phyloP scores from a whole-genome alignment of 2,113 vertebrate genomes.

The Brevimyrus niger region DNA sequence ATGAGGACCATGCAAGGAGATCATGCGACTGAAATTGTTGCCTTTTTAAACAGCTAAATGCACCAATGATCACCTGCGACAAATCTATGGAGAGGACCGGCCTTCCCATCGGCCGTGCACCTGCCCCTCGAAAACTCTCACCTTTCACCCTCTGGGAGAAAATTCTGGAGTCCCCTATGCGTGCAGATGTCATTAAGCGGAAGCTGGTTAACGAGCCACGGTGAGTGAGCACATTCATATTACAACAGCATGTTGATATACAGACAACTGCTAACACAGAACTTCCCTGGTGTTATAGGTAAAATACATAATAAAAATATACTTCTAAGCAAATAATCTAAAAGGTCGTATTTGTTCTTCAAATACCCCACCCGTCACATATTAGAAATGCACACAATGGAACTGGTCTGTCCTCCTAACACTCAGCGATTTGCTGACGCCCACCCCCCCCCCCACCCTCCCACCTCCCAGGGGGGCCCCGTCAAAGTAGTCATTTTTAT shows the following conservation, averaged over 20 bases:
- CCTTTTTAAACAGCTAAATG: not conserved
- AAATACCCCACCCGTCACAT: not conserved
- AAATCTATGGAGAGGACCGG: not conserved
- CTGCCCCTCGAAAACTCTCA: not conserved
- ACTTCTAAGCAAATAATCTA: not conserved
- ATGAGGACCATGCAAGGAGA: not conserved
- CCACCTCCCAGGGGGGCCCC: not conserved
- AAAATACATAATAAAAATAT: not conserved
- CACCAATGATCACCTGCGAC: not conserved
- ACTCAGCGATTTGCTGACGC: not conserved
- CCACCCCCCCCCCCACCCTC: not conserved
- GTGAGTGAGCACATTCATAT: not conserved
- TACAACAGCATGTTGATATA: not conserved
- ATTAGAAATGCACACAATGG: not conserved
- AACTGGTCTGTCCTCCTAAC: not conserved
- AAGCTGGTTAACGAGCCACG: not conserved
- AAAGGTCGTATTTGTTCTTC: not conserved
- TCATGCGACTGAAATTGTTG: not conserved
- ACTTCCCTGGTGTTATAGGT: not conserved
- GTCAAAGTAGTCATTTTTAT: constrained; percentile 11
- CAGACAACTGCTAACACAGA: not conserved
- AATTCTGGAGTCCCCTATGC: not conserved
- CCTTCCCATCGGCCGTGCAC: not conserved
- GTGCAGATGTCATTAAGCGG: not conserved
- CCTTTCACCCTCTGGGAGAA: not conserved